Evolutionary conservation across 2,888 invertebrate species (phyloP).

Genomic region (Lasius platythorax): DNA sequence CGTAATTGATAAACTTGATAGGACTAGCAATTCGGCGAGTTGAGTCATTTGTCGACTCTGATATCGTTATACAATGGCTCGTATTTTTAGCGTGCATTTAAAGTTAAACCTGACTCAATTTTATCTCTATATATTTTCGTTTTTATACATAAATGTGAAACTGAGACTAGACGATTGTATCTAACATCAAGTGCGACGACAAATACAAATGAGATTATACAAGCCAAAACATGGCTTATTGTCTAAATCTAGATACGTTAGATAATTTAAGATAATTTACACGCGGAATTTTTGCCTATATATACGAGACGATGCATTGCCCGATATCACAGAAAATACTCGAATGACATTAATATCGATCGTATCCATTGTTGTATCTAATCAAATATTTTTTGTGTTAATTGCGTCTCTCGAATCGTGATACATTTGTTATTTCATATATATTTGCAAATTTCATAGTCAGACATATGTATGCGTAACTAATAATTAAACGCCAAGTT

Average conservation of each 20-base stretch:
- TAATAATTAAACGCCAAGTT: conserved; percentile 5
- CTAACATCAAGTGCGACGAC: background rate
- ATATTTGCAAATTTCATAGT: background rate
- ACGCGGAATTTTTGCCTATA: background rate
- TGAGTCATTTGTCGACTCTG: background rate
- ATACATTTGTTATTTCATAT: background rate
- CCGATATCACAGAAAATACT: background rate
- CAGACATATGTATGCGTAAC: background rate
- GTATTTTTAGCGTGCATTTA: background rate
- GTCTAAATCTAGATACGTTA: background rate
- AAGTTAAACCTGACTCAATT: background rate
- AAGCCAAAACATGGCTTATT: background rate
- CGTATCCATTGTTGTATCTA: background rate
- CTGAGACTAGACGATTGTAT: background rate
- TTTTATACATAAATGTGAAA: conserved; percentile 2
- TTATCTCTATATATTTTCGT: background rate
- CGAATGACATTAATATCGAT: background rate
- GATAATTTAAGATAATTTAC: background rate
- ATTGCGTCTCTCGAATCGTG: background rate
- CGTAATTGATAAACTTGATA: background rate
- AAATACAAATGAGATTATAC: conserved; percentile 1
- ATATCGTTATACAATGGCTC: background rate
- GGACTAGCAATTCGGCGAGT: background rate
- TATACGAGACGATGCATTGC: background rate
- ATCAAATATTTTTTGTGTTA: background rate